Conservation (phyloP, 2,797 vertebrate genomes). For the Heteromormyrus szaboi region DNA sequence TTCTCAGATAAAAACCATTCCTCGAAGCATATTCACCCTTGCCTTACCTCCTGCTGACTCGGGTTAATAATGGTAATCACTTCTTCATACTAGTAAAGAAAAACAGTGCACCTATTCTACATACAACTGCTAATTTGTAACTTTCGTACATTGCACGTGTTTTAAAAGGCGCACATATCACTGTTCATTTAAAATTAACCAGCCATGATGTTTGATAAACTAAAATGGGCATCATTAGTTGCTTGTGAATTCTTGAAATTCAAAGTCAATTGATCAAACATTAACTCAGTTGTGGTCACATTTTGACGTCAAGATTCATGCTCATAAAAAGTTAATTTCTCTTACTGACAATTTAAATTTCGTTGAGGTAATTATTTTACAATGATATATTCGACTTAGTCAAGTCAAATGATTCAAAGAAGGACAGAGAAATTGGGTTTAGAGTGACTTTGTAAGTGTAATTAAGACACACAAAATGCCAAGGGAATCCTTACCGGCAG, state of each 20-base stretch:
- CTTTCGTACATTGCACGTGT: background rate
- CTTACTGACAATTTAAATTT: background rate
- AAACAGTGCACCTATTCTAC: background rate
- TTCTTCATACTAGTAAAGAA: background rate
- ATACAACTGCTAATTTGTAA: background rate
- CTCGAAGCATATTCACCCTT: background rate
- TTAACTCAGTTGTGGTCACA: background rate
- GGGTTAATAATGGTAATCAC: background rate
- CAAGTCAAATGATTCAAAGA: background rate
- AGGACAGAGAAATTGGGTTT: background rate
- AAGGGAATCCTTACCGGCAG: constrained; percentile 65
- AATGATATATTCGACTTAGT: background rate
- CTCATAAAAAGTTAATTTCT: background rate
- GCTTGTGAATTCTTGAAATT: background rate
- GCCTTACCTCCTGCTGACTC: background rate
- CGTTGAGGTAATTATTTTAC: background rate
- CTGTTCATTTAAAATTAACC: background rate
- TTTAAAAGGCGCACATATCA: background rate
- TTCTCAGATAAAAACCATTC: background rate
- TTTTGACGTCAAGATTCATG: background rate
- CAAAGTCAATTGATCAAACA: background rate
- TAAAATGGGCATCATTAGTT: background rate
- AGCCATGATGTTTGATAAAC: background rate
- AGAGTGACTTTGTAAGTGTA: background rate
- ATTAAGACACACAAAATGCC: background rate